Conservation (phyloP, 2,113 vertebrate species). For the human (Homo sapiens) region DNA sequence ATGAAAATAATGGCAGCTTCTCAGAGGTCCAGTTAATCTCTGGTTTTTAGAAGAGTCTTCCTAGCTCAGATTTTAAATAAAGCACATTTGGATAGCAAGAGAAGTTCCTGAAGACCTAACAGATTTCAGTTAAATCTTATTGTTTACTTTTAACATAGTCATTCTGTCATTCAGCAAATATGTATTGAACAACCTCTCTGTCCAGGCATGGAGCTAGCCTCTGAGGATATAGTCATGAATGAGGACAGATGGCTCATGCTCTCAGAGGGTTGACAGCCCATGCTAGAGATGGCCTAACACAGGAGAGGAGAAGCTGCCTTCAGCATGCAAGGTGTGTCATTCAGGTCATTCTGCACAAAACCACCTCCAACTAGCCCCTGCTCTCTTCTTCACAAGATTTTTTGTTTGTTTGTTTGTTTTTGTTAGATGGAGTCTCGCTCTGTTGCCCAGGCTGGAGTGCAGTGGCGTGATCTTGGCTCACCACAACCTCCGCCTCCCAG, state of each 20-base stretch:
- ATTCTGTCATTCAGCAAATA: neutral
- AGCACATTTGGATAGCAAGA: neutral
- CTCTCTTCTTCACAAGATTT: neutral
- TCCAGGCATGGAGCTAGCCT: neutral
- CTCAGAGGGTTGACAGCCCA: neutral
- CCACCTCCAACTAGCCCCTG: rapidly evolving
- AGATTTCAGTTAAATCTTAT: neutral
- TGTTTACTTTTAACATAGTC: neutral
- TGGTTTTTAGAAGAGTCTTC: neutral
- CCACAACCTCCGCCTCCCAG: too few species aligned
- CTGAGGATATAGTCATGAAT: rapidly evolving
- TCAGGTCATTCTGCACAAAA: neutral
- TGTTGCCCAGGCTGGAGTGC: too few species aligned
- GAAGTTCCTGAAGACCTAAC: neutral
- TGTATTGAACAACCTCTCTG: rapidly evolving
- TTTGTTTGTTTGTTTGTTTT: too few species aligned
- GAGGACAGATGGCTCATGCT: neutral
- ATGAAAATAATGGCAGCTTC: neutral
- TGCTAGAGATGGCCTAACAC: rapidly evolving
- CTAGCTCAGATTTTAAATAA: neutral
- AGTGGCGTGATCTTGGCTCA: too few species aligned
- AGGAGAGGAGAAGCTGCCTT: neutral
- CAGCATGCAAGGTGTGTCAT: neutral
- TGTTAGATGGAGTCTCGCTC: too few species aligned
- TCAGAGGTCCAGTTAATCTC: rapidly evolving